Evolutionary conservation across 2,113 vertebrate species (phyloP).

Genomic region (Tragelaphus strepsiceros): DNA sequence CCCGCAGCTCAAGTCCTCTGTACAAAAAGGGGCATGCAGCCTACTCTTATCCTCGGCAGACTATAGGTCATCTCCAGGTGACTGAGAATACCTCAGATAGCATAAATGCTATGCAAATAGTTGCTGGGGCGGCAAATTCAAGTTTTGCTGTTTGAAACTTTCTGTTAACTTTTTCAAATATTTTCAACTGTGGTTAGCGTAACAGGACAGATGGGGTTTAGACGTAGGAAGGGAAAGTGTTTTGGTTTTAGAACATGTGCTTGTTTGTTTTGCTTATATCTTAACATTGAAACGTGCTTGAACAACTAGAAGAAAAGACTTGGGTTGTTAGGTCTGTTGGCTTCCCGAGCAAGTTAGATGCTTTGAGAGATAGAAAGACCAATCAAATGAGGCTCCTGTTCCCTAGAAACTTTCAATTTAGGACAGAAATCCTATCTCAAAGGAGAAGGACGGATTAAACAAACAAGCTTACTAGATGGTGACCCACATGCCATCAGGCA

Average conservation of each 20-base stretch:
- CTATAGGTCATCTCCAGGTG: background rate
- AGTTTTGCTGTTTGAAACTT: background rate
- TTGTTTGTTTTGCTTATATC: background rate
- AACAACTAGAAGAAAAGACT: background rate
- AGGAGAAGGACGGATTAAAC: background rate
- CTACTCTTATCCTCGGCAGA: background rate
- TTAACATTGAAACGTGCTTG: background rate
- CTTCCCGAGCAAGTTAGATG: background rate
- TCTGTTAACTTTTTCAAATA: background rate
- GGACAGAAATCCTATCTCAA: background rate
- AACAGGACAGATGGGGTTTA: background rate
- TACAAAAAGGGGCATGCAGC: background rate
- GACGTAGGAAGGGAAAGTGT: background rate
- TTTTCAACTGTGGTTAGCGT: background rate
- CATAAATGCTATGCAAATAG: background rate
- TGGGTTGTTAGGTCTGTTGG: background rate
- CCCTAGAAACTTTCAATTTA: background rate
- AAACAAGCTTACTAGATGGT: background rate
- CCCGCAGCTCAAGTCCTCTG: background rate
- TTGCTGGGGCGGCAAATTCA: background rate
- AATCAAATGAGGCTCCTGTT: background rate
- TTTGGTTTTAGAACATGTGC: background rate
- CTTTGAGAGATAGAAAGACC: background rate
- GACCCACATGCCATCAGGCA: background rate
- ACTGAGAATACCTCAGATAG: background rate